These are phyloP conservation scores for Procavia capensis DNA, from an alignment of 2,113 vertebrate genomes.

Conservation along the genomic window DNA sequence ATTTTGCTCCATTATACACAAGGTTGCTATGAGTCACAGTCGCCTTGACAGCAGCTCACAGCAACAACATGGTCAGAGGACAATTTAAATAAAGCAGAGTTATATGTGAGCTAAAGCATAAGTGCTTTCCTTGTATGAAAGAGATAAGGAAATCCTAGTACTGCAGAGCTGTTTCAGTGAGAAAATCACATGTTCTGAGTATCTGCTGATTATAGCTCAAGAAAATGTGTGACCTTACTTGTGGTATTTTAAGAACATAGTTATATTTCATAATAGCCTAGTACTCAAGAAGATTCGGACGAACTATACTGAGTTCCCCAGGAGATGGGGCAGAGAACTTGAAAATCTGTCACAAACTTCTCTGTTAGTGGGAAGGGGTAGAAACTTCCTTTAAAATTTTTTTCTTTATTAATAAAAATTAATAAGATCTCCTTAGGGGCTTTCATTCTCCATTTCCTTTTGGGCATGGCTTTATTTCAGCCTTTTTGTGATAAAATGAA, in stretches of 20 bases:
- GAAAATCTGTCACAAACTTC: not conserved
- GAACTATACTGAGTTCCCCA: not conserved
- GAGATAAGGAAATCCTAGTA: not conserved
- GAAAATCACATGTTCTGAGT: not conserved
- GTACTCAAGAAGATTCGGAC: not conserved
- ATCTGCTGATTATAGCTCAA: slow-evolving; percentile 12
- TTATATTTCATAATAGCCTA: not conserved
- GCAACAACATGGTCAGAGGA: not conserved
- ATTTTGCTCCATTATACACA: no score
- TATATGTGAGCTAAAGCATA: not conserved
- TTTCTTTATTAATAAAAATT: slow-evolving; percentile 48
- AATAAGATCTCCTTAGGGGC: not conserved
- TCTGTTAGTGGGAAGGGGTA: slow-evolving; percentile 14
- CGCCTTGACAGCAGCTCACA: not conserved
- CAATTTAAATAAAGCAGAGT: not conserved
- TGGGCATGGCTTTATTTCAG: slow-evolving; percentile 29
- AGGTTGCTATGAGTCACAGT: not conserved
- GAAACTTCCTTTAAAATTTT: slow-evolving; percentile 16
- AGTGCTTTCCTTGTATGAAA: not conserved
- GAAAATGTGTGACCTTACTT: not conserved
- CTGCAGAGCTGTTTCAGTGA: not conserved
- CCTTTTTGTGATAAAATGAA: slow-evolving; percentile 19
- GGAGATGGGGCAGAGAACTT: not conserved
- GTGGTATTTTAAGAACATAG: not conserved
- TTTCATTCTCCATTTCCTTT: slow-evolving; percentile 57